Base-by-base conservation (phyloP, 2,797 vertebrate genomes). In the Hippoglossus hippoglossus region DNA sequence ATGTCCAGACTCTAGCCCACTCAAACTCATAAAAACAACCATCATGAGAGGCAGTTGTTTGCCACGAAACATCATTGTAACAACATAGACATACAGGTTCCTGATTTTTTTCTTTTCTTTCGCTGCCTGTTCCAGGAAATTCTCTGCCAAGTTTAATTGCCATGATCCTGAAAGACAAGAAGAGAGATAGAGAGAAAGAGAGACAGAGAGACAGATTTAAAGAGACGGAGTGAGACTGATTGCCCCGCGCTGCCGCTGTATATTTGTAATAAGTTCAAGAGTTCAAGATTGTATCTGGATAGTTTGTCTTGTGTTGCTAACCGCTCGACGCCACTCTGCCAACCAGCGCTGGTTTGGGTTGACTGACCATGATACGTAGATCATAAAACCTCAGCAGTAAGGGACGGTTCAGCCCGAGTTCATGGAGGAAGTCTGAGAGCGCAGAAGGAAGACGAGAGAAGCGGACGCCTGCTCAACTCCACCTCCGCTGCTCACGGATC, bases 261-360 rank as follows among this genome's bases (percentile, higher is more conserved):
- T 77, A 71, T 89, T 86, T 86, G 74, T 8, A 24, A 84, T 68
- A 68, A 83, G 91, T 93, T 93, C 88, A 90, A 84, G 82, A 93
- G 92, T 92, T 94, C 88, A 91, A 82, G 83, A 86, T 90, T 21
- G 65, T 85, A 90, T 91, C 87, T 83, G 83, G 75, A 67, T 72
- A 82, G 85, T 91, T 91, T 87, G 87, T 90, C 91, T 89, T 67
- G 68, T 68, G 84, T 62, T 81, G 83, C 89, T 87, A 87, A 92
- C 90, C 87, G 67, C 89, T 88, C 39, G 83, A 91, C 86, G 84
- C 90, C 88, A 85, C 85, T 75, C 80, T 92, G 91, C 92, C 91
- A 93, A 90, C 91, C 81, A 82, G 78, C 1, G 22, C 87, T 91
- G 90, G 92, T 92, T 93, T 93, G 88, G 89, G 91, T 83, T 88